Base-by-base conservation (phyloP, 2,113 vertebrate species). In the Pterophyllum scalare region DNA sequence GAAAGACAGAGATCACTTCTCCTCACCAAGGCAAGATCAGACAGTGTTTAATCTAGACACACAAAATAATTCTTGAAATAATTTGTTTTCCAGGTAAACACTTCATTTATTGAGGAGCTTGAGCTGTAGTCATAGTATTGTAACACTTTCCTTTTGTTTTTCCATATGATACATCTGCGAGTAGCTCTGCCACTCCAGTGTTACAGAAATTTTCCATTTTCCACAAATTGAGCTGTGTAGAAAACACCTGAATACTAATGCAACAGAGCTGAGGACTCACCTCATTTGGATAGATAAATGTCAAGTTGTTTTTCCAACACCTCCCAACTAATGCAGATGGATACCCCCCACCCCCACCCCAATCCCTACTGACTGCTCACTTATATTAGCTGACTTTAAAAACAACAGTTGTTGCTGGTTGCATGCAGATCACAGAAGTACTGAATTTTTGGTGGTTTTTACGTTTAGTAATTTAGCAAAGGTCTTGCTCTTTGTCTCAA, bases 231-330 rank as follows among this genome's bases (percentile, higher is more conserved):
- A 77, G 24, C 8, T 83, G 11, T 80, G 74, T 59, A 54, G 54
- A 56, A 88, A 88, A 86, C 49, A 87, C 43, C 58, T 31, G 77
- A 84, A 93, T 90, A 62, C 81, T 88, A 91, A 91, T 83, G 78
- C 24, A 19, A 57, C 52, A 26, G 80, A 84, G 77, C 61, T 75
- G 58, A 77, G 49, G 82, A 74, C 82, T 89, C 43, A 54, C 46
- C 84, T 87, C 54, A 90, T 92, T 89, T 87, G 80, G 15, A 89
- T 61, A 58, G 76, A 82, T 65, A 92, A 93, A 94, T 94, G 92
- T 94, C 93, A 95, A 87, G 80, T 90, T 87, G 81, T 91, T 93
- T 91, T 87, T 82, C 77, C 74, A 81, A 31, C 81, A 70, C 43
- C 74, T 77, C 33, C 58, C 24, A 20, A 26, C 43, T 87, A 91